These are phyloP conservation scores for Sakesphorus luctuosus DNA, from an alignment of 2,113 vertebrate genomes.

Conservation along the genomic window DNA sequence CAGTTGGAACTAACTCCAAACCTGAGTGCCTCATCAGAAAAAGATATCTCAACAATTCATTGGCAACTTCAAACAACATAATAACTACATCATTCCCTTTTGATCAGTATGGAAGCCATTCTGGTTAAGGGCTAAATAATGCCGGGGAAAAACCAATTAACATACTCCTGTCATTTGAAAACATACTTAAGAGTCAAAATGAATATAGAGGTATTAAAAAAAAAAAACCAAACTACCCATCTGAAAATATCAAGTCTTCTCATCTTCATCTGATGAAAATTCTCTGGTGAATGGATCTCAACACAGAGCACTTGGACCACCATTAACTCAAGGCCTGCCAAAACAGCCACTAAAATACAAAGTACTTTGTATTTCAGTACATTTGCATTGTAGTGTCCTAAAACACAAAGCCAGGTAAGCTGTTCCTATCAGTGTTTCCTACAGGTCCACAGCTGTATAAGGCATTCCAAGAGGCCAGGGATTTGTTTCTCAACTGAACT, in stretches of 20 bases:
- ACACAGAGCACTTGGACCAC: background rate
- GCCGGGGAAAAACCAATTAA: background rate
- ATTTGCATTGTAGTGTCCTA: background rate
- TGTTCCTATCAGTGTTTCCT: background rate
- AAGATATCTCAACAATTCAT: background rate
- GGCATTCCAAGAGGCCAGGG: slow-evolving; percentile 1
- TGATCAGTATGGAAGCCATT: background rate
- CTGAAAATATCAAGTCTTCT: slow-evolving; percentile 33
- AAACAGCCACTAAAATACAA: background rate
- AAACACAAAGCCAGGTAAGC: background rate
- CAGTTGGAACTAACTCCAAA: background rate
- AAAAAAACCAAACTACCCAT: background rate
- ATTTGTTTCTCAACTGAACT: slow-evolving; percentile 9
- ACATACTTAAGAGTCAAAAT: background rate
- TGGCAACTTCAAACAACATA: background rate
- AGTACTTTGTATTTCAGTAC: background rate
- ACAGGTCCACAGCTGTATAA: background rate
- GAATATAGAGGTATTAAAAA: background rate
- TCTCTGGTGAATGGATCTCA: slow-evolving; percentile 13
- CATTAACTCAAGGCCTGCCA: background rate
- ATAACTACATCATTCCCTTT: background rate
- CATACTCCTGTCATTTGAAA: background rate
- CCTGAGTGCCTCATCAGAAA: background rate
- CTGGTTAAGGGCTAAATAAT: background rate
- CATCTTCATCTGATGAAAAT: background rate